Base-by-base conservation (phyloP, 2,113 vertebrate genomes). In the Oenanthe oenanthe region DNA sequence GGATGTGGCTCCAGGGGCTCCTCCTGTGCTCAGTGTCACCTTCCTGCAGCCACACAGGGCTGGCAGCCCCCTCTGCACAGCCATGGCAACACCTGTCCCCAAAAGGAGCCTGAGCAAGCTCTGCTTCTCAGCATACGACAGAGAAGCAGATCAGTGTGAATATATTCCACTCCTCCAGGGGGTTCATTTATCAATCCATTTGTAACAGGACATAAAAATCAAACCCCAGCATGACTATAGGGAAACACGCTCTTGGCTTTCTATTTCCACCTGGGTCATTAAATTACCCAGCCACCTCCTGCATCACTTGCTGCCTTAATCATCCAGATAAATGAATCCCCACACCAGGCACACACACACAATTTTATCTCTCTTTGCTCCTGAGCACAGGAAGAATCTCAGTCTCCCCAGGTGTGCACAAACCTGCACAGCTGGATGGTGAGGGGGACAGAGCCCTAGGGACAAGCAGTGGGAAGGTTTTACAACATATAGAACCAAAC, bases 401-500 rank as follows among this genome's bases (percentile, higher is more conserved):
- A 8, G n/a, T 19, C 28, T 53, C 51, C 51, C 56, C 62, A 4
- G 5, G 38, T 5, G 28, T 13, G 53, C 88, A 29, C 60, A 40
- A 10, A 43, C 24, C 70, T 25, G 53, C 51, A 0, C 66, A 4
- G 62, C 70, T 36, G 65, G 13, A 13, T 8, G 16, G 57, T 36
- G n/a, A 61, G 83, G 65, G 65, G 58, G 80, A 21, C 19, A 6
- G 0, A 0, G 81, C 43, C 8, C 2, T 43, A 12, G 54, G 48
- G 17, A 32, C 26, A 4, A 45, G 61, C 17, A 5, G 18, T 7
- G 51, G 61, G 62, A 45, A 28, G 38, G 32, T 47, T 28, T 25
- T 5, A 24, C 62, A 34, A 5, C 15, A 0, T n/a, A 9, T 0
- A 40, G n/a, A 13, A 43, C 63, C 50, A 43, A 32, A 13, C 13